phyloP scores from a whole-genome alignment of 2,797 vertebrate genomes.

The Arctocebus calabarensis region DNA sequence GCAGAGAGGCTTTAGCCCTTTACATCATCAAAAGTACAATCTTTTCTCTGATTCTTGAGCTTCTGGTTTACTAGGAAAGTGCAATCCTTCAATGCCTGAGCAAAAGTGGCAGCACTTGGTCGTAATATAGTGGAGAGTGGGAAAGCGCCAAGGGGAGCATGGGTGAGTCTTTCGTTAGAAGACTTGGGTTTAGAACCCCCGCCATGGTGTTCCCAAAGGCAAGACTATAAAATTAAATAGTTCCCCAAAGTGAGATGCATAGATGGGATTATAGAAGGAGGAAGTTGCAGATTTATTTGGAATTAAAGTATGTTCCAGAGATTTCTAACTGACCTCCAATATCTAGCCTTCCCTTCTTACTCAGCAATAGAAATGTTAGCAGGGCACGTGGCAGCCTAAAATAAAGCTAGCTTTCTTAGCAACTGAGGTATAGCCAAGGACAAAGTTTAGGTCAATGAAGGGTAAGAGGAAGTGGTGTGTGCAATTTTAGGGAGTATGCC shows the following conservation, averaged over 20 bases:
- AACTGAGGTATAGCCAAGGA: neutral
- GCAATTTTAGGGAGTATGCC: neutral
- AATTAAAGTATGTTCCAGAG: neutral
- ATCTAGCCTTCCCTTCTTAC: neutral
- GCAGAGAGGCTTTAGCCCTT: neutral
- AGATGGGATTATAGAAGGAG: neutral
- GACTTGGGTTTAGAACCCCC: neutral
- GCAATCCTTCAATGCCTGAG: neutral
- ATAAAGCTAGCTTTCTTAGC: neutral
- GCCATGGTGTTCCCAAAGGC: neutral
- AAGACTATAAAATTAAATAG: neutral
- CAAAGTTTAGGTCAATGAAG: neutral
- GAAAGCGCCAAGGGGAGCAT: neutral
- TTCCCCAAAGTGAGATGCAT: neutral
- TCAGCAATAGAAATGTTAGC: neutral
- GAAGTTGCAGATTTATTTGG: neutral
- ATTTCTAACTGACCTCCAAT: neutral
- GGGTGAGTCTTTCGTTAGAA: neutral
- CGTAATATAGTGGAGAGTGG: fast-evolving
- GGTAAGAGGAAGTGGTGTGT: neutral
- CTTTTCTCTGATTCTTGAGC: neutral
- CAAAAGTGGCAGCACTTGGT: neutral
- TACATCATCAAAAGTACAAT: neutral
- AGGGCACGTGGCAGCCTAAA: neutral
- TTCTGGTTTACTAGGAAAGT: neutral